Evolutionary conservation across 30 jellyfish, hydroid and myxozoan species (phyloP), one percentile per base, ranked within the genome.

Genomic region (Chrysaora quinquecirrha): DNA sequence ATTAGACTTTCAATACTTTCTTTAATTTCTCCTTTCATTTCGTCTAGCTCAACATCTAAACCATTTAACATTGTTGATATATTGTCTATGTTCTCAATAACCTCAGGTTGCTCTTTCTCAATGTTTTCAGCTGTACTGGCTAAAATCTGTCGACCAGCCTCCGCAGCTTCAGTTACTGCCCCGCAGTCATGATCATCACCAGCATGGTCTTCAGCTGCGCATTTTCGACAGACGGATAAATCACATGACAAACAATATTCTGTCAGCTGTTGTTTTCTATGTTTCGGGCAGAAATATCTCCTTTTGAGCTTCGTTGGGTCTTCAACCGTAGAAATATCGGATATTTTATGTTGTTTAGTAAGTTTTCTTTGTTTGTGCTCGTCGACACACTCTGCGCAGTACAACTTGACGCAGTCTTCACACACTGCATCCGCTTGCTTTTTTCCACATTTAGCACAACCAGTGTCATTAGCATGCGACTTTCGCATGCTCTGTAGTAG

Each of bases 271-370:
- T 95, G 89, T 3, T 75, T 67, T 30, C 46, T 74, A 67, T 95
- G 99, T 34, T 84, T 64, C 31, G 96, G 46, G 61, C 99, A 95
- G 76, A 75, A 95, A 60, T 95, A 95, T 30, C 56, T 74, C 86
- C 64, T 88, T 21, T 52, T 74, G 20, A 65, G 64, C 19, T 71
- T 88, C n/a, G 81, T 34, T 1, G 63, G 64, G 73, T 94, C 94
- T 56, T 96, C 76, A 19, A 48, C 77, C 0, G 92, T 34, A 0
- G 73, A 35, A 28, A 87, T 64, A 22, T 78, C 86, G 22, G 54
- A 22, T 1, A 88, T 27, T 12, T 29, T 48, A 33, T 94, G 99
- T 28, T 84, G 82, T 74, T 67, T 85, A 34, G 90, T 75, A 35
- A 16, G 38, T 47, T 71, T 72, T 34, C 78, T 94, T 38, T 66